These are phyloP conservation scores for Strongylocentrotus purpuratus DNA, from an alignment of 35 echinoderm and acorn worm genomes.

Conservation along the genomic window DNA sequence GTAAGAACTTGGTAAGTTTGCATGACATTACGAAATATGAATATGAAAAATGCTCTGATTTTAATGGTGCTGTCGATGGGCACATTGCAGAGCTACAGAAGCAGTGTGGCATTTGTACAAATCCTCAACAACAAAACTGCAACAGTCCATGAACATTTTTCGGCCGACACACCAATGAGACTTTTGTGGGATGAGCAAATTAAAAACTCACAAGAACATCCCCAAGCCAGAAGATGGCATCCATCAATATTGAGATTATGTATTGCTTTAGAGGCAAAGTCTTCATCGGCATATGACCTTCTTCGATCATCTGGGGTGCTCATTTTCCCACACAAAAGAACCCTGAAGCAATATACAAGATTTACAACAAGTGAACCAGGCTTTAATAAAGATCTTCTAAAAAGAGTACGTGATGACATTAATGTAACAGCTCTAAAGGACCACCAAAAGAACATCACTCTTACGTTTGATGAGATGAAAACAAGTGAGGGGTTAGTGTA, in stretches of 20 bases:
- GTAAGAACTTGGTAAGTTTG: no score
- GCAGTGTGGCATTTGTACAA: background rate
- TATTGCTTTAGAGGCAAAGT: background rate
- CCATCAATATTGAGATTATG: background rate
- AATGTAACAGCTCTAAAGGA: background rate
- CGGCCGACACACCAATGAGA: background rate
- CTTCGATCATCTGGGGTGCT: background rate
- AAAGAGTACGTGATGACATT: conserved; percentile 22
- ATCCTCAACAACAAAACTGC: background rate
- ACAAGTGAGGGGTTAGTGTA: conserved; percentile 61
- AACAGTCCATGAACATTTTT: background rate
- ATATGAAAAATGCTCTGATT: no score
- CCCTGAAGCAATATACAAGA: background rate
- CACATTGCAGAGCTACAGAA: no score
- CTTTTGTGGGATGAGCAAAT: conserved; percentile 24
- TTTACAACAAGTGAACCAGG: no score
- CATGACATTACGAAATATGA: no score
- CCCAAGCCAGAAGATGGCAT: background rate
- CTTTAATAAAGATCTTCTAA: no score
- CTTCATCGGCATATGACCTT: background rate
- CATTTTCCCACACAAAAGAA: background rate
- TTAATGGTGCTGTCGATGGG: no score
- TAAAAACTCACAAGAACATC: background rate
- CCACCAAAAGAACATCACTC: conserved; percentile 44
- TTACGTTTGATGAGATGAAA: conserved; percentile 73